Percentiles rank a stretch among this genome's conserved stretches.
Evolutionary conservation across 1,140 invertebrate genomes (phyloP).

Genomic region (Limonius californicus): DNA sequence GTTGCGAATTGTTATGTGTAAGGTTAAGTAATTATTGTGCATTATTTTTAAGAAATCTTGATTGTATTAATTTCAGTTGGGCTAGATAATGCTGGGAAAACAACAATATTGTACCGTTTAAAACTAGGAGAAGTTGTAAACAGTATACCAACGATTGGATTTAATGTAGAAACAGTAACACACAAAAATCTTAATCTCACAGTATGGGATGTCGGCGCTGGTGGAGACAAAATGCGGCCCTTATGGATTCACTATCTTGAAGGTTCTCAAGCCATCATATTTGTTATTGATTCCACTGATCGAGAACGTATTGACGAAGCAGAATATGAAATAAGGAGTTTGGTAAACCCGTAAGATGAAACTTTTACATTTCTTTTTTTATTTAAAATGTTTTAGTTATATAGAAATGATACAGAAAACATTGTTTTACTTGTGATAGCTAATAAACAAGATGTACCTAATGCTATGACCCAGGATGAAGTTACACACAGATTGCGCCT

Average conservation of each 20-base stretch:
- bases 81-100: slow-evolving; percentile 90
- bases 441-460: slow-evolving; percentile 97
- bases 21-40: not conserved
- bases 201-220: slow-evolving; percentile 96
- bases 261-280: slow-evolving; percentile 96
- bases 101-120: slow-evolving; percentile 95
- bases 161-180: slow-evolving; percentile 94
- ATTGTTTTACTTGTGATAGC: slow-evolving; percentile 95
- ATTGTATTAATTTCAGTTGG: no score
- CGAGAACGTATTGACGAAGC: slow-evolving; percentile 92
- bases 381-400: no score
- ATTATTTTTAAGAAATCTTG: no score
- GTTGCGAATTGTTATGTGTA: not conserved
- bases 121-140: slow-evolving; percentile 97
- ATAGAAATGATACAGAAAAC: slow-evolving; percentile 93
- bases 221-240: slow-evolving; percentile 90
- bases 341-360: slow-evolving; percentile 59
- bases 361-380: no score
- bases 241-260: slow-evolving; percentile 99
- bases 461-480: slow-evolving; percentile 93
- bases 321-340: slow-evolving; percentile 90
- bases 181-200: slow-evolving; percentile 98
- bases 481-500: slow-evolving; percentile 91
- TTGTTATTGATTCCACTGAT: slow-evolving; percentile 97
- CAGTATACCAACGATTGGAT: slow-evolving; percentile 96